A percentile compares a stretch with the other conserved stretches of the same genome.
These are phyloP conservation scores for Netelia virgata DNA, from an alignment of 2,888 invertebrate genomes.

Conservation along the genomic window DNA sequence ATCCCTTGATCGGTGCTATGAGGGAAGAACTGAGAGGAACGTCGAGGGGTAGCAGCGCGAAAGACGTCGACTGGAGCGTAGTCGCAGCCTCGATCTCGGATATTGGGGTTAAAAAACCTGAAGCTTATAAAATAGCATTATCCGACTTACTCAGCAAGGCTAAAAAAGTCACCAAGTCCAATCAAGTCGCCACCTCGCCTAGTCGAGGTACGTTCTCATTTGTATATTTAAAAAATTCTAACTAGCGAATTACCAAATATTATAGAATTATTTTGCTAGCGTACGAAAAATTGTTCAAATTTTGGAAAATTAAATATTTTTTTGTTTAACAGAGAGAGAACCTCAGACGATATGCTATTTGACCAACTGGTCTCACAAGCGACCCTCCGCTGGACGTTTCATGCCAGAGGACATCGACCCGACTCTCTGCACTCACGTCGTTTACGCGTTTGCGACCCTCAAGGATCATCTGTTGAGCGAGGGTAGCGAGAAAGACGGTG, in stretches of 20 bases:
- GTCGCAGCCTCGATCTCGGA: slow-evolving; percentile 89
- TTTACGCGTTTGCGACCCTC: slow-evolving; percentile 97
- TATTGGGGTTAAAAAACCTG: slow-evolving; percentile 89
- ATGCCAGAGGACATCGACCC: slow-evolving; percentile 95
- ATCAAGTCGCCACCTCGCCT: slow-evolving; percentile 86
- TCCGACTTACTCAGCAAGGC: slow-evolving; percentile 89
- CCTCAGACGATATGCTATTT: slow-evolving; percentile 97
- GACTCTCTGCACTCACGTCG: slow-evolving; percentile 96
- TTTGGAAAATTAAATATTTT: neutral
- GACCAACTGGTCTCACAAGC: slow-evolving; percentile 98
- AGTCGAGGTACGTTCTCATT: slow-evolving; percentile 74
- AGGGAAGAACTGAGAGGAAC: slow-evolving; percentile 95
- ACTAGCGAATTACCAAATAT: too few species aligned
- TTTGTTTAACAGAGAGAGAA: slow-evolving; percentile 89
- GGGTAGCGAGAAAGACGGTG: slow-evolving; percentile 92
- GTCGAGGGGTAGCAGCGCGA: slow-evolving; percentile 92
- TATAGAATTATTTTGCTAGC: too few species aligned
- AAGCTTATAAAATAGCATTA: slow-evolving; percentile 91
- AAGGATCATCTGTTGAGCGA: slow-evolving; percentile 94
- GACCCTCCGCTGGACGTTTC: slow-evolving; percentile 95
- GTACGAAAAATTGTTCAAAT: too few species aligned
- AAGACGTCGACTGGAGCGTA: slow-evolving; percentile 94
- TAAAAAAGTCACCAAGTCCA: slow-evolving; percentile 87
- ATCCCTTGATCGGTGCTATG: slow-evolving; percentile 96
- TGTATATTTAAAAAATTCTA: neutral